Evolutionary conservation across 2,113 vertebrate genomes (phyloP).

Genomic region (Peromyscus maniculatus): DNA sequence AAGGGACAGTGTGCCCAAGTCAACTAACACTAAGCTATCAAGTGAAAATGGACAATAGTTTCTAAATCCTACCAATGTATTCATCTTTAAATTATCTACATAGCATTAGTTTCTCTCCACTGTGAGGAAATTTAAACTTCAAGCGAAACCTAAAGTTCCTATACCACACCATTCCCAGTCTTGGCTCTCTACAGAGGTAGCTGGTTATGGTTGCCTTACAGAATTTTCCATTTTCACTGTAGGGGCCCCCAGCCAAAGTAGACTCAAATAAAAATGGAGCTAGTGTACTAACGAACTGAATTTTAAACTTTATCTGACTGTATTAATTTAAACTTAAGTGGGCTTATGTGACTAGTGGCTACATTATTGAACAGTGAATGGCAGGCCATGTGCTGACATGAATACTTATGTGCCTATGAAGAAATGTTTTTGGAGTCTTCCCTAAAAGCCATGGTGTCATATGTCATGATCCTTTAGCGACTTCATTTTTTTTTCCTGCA

Average conservation of each 20-base stretch:
- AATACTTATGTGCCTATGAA: neutral
- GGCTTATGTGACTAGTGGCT: neutral
- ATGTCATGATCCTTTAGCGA: neutral
- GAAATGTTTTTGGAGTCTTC: neutral
- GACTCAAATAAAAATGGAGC: neutral
- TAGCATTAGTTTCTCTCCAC: neutral
- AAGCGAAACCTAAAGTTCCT: neutral
- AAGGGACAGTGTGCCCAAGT: neutral
- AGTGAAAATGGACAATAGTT: neutral
- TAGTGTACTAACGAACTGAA: neutral
- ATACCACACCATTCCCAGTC: neutral
- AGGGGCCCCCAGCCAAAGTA: neutral
- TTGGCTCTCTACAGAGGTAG: neutral
- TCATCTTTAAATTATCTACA: neutral
- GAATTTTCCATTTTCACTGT: neutral
- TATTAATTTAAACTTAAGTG: conserved; percentile 15
- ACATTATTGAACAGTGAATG: neutral
- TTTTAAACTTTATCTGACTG: neutral
- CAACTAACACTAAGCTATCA: neutral
- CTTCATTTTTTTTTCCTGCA: neutral
- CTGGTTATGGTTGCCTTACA: neutral
- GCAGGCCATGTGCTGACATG: neutral
- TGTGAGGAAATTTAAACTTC: neutral
- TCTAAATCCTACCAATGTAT: conserved; percentile 27
- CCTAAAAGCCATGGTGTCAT: neutral